Evolutionary conservation across 2,888 invertebrate genomes (phyloP).

Genomic region (Eupelmus urozonus): DNA sequence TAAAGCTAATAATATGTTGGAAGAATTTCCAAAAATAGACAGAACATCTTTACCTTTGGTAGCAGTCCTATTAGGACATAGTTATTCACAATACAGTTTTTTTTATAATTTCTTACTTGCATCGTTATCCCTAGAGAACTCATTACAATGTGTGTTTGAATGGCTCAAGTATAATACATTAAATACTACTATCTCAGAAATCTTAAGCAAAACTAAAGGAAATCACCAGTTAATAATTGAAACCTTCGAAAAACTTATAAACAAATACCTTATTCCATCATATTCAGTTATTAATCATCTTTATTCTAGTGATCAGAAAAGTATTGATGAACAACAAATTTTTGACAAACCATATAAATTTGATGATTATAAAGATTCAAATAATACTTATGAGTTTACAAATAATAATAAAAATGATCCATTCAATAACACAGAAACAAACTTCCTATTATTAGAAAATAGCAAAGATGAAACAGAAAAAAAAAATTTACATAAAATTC

Average conservation of each 20-base stretch:
- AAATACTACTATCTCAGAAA: constrained; percentile 84
- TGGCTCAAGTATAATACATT: constrained; percentile 88
- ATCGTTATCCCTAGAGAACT: too few species aligned
- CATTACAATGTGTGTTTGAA: constrained; percentile 81
- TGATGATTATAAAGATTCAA: constrained; percentile 60
- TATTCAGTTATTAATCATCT: constrained; percentile 73
- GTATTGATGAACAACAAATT: constrained; percentile 22
- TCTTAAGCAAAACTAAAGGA: constrained; percentile 81
- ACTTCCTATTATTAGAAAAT: constrained; percentile 54
- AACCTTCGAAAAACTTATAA: constrained; percentile 82
- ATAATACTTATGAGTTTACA: constrained; percentile 58
- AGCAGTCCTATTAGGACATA: constrained; percentile 92
- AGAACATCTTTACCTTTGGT: constrained; percentile 86
- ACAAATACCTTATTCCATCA: constrained; percentile 82
- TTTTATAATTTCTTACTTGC: too few species aligned
- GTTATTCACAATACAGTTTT: too few species aligned
- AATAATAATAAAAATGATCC: constrained; percentile 60
- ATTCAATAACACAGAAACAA: constrained; percentile 57
- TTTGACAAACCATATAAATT: constrained; percentile 64
- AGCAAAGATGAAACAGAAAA: constrained; percentile 57
- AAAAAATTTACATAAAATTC: constrained; percentile 40
- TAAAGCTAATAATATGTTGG: constrained; percentile 83
- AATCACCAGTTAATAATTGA: constrained; percentile 79
- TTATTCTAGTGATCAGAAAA: too few species aligned
- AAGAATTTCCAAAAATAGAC: constrained; percentile 83